These are phyloP conservation scores for Enhydra lutris DNA, from an alignment of 2,113 vertebrate species.

Conservation along the genomic window DNA sequence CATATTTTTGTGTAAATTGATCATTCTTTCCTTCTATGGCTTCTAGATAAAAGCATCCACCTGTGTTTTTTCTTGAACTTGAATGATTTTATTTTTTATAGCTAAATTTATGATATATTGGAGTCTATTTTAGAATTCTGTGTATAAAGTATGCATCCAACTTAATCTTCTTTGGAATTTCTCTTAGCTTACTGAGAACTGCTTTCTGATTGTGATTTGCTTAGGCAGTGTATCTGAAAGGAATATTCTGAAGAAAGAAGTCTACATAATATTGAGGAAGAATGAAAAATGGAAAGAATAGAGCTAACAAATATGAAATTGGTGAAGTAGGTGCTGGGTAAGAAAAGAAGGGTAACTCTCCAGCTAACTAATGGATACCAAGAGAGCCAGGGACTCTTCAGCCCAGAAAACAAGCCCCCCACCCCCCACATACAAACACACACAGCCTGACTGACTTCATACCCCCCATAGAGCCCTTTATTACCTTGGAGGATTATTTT, in stretches of 20 bases:
- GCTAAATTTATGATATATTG: not conserved
- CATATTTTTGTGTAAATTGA: not conserved
- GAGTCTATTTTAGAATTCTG: not conserved
- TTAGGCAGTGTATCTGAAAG: not conserved
- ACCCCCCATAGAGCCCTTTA: not conserved
- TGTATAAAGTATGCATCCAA: not conserved
- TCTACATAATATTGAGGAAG: not conserved
- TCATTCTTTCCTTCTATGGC: not conserved
- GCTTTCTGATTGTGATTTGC: not conserved
- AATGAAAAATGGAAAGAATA: not conserved
- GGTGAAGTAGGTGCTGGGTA: not conserved
- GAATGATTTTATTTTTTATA: not conserved
- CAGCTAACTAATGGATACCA: not conserved
- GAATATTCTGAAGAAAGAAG: not conserved
- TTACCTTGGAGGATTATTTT: not conserved
- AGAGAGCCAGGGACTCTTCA: not conserved
- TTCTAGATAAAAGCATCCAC: not conserved
- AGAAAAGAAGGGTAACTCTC: not conserved
- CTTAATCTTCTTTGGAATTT: not conserved
- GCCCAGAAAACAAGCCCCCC: not conserved
- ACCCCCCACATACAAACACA: not conserved
- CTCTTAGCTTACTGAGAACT: not conserved
- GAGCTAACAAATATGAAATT: not conserved
- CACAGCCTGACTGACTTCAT: not conserved
- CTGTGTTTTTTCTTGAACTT: not conserved